Evolutionary conservation across 2,113 vertebrate species (phyloP).

Genomic region (Marmota flaviventris): DNA sequence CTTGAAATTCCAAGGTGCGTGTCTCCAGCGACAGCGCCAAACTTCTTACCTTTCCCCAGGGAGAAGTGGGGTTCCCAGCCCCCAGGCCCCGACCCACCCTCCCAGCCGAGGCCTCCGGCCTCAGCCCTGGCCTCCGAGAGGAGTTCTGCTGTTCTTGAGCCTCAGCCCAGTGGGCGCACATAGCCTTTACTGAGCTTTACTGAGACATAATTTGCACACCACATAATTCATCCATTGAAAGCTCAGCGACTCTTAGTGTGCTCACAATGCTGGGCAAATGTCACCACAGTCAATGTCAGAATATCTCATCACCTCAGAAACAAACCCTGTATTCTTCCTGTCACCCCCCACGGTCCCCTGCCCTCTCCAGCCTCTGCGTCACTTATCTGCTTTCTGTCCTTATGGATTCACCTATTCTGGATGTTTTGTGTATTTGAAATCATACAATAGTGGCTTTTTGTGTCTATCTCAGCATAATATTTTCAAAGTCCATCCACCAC

Average conservation of each 20-base stretch:
- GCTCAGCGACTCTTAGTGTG: neutral
- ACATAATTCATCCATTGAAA: neutral
- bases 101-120: too few species aligned
- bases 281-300: neutral
- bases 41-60: too few species aligned
- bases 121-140: too few species aligned
- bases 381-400: neutral
- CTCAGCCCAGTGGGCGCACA: too few species aligned
- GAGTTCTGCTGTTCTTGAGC: too few species aligned
- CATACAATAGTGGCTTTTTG: neutral
- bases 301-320: neutral
- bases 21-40: accelerated
- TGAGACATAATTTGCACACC: neutral
- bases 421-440: too few species aligned
- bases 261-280: neutral
- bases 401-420: neutral
- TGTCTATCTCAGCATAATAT: neutral
- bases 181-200: too few species aligned
- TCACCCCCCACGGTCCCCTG: accelerated
- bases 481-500: too few species aligned
- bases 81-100: too few species aligned
- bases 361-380: neutral
- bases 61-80: too few species aligned
- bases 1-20: too few species aligned
- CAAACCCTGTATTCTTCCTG: neutral